phyloP scores from a whole-genome alignment of 1,140 invertebrate genomes.

The Bombus superbus region DNA sequence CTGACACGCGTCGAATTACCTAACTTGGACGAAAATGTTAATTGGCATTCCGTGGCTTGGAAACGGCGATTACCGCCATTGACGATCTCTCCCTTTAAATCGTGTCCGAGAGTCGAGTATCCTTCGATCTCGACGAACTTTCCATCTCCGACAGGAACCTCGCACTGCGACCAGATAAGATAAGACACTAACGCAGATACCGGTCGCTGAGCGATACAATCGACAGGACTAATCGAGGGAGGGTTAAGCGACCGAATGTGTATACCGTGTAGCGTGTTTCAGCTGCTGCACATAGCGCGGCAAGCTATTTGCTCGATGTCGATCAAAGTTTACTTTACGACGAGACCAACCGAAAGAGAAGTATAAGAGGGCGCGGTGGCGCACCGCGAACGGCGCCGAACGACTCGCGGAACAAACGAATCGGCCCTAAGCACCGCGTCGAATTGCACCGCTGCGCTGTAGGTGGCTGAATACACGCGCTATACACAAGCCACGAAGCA shows the following conservation, averaged over 20 bases:
- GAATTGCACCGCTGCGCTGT: not conserved
- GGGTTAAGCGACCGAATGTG: too few species aligned
- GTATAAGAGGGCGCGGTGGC: conserved; percentile 30
- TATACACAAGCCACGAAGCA: conserved; percentile 13
- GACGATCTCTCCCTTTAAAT: too few species aligned
- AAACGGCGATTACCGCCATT: too few species aligned
- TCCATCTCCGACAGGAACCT: not conserved
- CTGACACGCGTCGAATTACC: too few species aligned
- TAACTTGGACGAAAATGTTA: too few species aligned
- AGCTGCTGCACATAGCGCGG: too few species aligned
- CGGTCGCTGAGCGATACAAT: not conserved
- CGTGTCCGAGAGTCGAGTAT: too few species aligned
- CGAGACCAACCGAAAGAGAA: conserved; percentile 27
- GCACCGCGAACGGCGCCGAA: not conserved
- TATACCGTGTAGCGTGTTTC: too few species aligned
- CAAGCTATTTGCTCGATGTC: not conserved
- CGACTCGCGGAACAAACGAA: conserved; percentile 41
- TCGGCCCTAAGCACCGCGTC: conserved; percentile 39
- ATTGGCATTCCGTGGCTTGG: too few species aligned
- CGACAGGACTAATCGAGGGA: not conserved
- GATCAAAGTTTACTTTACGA: conserved; percentile 29
- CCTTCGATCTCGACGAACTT: too few species aligned
- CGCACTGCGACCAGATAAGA: not conserved
- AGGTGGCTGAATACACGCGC: conserved; percentile 15
- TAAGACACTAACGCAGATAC: not conserved